Evolutionary conservation across 1,140 invertebrate species (phyloP).

Genomic region (Drosophila mojavensis): DNA sequence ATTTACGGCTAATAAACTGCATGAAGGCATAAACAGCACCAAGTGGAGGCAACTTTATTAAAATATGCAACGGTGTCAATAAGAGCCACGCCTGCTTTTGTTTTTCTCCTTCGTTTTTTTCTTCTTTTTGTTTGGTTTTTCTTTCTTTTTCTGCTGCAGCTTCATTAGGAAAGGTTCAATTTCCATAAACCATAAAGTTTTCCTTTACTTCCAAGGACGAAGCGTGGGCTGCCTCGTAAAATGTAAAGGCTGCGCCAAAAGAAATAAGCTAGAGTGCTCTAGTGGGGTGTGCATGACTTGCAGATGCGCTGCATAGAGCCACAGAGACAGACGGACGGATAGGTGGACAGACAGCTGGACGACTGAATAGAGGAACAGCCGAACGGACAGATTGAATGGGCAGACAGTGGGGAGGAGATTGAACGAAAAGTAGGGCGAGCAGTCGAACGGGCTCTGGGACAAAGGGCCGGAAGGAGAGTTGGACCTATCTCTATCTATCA

Average conservation of each 20-base stretch:
- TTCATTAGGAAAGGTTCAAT: constrained; percentile 79
- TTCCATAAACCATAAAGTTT: constrained; percentile 74
- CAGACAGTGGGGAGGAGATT: too few species aligned
- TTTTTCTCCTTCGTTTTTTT: neutral
- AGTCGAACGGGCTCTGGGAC: too few species aligned
- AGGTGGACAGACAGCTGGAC: too few species aligned
- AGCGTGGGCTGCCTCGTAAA: constrained; percentile 44
- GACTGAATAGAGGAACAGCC: too few species aligned
- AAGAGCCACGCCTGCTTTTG: constrained; percentile 9
- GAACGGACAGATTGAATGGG: too few species aligned
- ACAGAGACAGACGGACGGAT: too few species aligned
- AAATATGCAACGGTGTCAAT: constrained; percentile 67
- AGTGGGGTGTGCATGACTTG: too few species aligned
- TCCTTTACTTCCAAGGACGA: constrained; percentile 9
- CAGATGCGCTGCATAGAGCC: too few species aligned
- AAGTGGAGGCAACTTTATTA: constrained; percentile 66
- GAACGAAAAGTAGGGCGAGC: too few species aligned
- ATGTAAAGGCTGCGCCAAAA: constrained; percentile 26
- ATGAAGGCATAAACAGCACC: constrained; percentile 65
- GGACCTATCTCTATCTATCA: too few species aligned
- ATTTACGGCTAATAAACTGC: constrained; percentile 76
- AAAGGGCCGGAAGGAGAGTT: too few species aligned
- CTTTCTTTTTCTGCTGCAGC: constrained; percentile 22
- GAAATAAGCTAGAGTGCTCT: too few species aligned
- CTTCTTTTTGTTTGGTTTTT: neutral